Base-by-base conservation (phyloP, 2,113 vertebrate genomes). In the Larimichthys crocea region DNA sequence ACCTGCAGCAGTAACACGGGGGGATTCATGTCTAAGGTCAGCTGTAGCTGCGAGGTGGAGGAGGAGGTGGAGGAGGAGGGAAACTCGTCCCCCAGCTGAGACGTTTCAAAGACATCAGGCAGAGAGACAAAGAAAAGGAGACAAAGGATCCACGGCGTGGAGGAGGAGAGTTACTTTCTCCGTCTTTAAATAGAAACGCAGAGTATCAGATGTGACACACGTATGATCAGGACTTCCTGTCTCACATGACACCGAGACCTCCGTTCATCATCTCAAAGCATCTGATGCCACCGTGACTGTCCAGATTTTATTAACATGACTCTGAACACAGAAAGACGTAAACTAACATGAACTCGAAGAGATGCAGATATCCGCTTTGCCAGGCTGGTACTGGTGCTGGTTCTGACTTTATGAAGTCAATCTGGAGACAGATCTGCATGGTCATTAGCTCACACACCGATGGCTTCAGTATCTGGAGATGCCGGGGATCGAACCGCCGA, bases 1-100 rank as follows among this genome's bases (percentile, higher is more conserved):
- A 92, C 93, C 92, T 92, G 91, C 86, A 85, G 83, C 86, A 85
- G 83, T 44, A 91, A 88, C 88, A 76, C 17, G 77, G 88, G 85
- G 88, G 85, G 85, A 88, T 90, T 89, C 86, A 12, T 61, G 89
- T 76, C 82, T 76, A 65, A 84, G 89, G 88, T 89, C 90, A 90
- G 76, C 69, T 56, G 76, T 29, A 57, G 55, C 74, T 77, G 67
- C 24, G 79, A 83, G 6, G 19, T 20, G 29, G 79, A 55, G 44
- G 12, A 26, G 46, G 68, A 31, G 60, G 71, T 77, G 66, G 78
- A 83, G 6, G 19, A 20, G 44, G 44, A 40, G 12, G 44, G 26
- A 8, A 40, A 42, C 63, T 73, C 57, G 42, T 78, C 72, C 70
- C 74, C 70, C 49, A 26, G 63, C 52, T 11, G 60, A 74, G 79